Evolutionary conservation across 1,140 invertebrate genomes (phyloP).

Genomic region (Kradibia gibbosae): DNA sequence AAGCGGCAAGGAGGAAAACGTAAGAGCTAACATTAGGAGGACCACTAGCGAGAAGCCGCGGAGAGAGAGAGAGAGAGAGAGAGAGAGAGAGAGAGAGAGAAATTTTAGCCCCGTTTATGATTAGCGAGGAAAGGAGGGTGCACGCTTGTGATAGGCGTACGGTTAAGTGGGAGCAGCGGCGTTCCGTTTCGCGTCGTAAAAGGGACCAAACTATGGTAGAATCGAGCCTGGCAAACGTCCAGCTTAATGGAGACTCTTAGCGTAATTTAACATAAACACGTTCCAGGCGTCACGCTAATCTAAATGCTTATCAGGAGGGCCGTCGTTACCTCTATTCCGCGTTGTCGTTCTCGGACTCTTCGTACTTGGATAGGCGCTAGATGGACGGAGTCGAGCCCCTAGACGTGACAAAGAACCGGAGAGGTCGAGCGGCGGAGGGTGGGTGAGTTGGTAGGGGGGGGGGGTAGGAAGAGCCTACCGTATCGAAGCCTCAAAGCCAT

Average conservation of each 20-base stretch:
- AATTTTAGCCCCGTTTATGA: no score
- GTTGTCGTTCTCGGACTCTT: not conserved
- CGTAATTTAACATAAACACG: constrained; percentile 74
- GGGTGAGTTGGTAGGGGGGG: constrained; percentile 26
- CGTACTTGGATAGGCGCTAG: no score
- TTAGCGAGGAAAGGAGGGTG: not conserved
- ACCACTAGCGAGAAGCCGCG: not conserved
- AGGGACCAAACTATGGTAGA: not conserved
- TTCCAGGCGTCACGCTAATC: constrained; percentile 72
- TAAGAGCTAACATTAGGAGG: not conserved
- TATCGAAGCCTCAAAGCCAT: constrained; percentile 7
- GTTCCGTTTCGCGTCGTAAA: not conserved
- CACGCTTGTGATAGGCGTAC: not conserved
- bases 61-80: not conserved
- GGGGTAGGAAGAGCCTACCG: constrained; percentile 35
- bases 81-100: not conserved
- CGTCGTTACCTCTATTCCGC: constrained; percentile 64
- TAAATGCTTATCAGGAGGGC: constrained; percentile 69
- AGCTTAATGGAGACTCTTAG: constrained; percentile 74
- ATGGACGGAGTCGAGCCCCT: not conserved
- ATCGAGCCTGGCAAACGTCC: constrained; percentile 69
- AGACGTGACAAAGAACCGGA: not conserved
- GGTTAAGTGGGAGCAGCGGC: constrained; percentile 39
- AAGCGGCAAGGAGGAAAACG: constrained; percentile 30
- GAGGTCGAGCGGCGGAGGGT: constrained; percentile 1